A percentile compares a stretch with the other conserved stretches of the same genome.
These are phyloP conservation scores for Arctocebus calabarensis DNA, from an alignment of 2,797 vertebrate genomes.

Conservation along the genomic window DNA sequence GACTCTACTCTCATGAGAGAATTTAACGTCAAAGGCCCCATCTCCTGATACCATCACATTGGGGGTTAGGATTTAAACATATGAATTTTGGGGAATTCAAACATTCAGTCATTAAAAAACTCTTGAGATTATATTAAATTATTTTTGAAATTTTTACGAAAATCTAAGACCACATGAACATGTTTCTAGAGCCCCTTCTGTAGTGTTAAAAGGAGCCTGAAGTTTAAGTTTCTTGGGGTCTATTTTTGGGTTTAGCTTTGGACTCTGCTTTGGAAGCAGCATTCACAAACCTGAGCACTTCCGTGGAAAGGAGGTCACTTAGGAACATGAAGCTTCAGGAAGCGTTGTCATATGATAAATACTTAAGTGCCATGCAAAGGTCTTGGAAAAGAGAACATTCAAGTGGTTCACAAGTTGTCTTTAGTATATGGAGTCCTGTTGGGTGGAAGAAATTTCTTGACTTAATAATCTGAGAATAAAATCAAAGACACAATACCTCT, in stretches of 20 bases:
- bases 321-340: not conserved
- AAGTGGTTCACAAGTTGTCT: not conserved
- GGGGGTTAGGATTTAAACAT: not conserved
- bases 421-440: not conserved
- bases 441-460: constrained; percentile 10
- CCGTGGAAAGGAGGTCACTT: not conserved
- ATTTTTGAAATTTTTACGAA: constrained; percentile 35
- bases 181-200: not conserved
- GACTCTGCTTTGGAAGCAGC: not conserved
- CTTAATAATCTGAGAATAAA: not conserved
- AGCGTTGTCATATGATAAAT: not conserved
- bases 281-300: not conserved
- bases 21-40: not conserved
- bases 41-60: not conserved
- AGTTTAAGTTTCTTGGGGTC: constrained; percentile 7
- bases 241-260: constrained; percentile 18
- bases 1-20: not conserved
- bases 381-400: not conserved
- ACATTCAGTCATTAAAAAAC: not conserved
- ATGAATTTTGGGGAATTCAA: not conserved
- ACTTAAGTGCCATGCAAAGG: not conserved
- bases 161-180: not conserved
- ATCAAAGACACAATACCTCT: no score
- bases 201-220: not conserved
- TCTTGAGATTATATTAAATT: constrained; percentile 34